Evolutionary conservation across 2,797 vertebrate genomes (phyloP).

Genomic region (Oreochromis grahami): DNA sequence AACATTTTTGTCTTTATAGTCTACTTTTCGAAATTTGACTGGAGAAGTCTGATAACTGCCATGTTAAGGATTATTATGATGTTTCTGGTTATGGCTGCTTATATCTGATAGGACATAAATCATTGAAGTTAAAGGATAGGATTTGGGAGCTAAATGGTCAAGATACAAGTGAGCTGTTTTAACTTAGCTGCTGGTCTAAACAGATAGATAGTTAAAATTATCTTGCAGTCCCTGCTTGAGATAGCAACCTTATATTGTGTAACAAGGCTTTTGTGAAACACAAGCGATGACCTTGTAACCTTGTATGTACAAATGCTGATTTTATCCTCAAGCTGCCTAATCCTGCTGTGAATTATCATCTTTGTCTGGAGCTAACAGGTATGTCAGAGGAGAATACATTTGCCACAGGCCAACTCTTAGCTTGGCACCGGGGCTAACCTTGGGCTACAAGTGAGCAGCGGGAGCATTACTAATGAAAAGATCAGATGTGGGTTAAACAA

Average conservation of each 20-base stretch:
- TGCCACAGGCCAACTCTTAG: slow-evolving; percentile 19
- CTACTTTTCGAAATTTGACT: fast-evolving
- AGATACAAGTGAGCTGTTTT: neutral
- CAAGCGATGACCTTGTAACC: neutral
- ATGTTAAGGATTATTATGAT: neutral
- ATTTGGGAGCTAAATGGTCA: neutral
- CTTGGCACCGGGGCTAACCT: slow-evolving; percentile 15
- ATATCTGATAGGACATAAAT: neutral
- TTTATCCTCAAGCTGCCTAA: neutral
- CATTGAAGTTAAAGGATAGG: neutral
- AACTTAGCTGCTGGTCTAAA: neutral
- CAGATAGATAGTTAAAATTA: neutral
- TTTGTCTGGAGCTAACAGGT: slow-evolving; percentile 36
- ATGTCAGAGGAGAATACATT: slow-evolving; percentile 12
- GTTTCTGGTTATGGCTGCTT: neutral
- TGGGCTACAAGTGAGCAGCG: slow-evolving; percentile 7
- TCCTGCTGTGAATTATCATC: slow-evolving; percentile 4
- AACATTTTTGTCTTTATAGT: neutral
- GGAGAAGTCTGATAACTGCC: neutral
- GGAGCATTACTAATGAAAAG: slow-evolving; percentile 45
- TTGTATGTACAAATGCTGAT: neutral
- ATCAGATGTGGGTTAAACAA: slow-evolving; percentile 57
- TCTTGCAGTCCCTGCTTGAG: neutral
- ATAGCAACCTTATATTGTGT: neutral
- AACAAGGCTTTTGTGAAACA: neutral